phyloP scores from a whole-genome alignment of 2,797 vertebrate genomes.

The Sebastes taczanowskii region DNA sequence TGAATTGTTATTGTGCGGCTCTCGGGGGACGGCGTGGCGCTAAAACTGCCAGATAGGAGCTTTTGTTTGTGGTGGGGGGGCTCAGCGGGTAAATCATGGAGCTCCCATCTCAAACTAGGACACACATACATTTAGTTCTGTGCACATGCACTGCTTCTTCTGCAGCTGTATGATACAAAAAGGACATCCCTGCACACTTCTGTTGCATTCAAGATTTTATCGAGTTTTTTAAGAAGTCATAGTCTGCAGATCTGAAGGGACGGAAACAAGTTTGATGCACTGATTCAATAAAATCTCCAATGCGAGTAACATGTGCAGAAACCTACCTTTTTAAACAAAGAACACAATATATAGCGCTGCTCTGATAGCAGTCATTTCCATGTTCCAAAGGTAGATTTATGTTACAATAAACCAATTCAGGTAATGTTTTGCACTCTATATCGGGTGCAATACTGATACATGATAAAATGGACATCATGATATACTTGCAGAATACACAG shows the following conservation, averaged over 20 bases:
- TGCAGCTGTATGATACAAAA: neutral
- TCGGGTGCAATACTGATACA: no score
- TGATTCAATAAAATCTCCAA: neutral
- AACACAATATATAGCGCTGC: no score
- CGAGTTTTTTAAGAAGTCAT: neutral
- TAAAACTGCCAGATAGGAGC: slow-evolving; percentile 4
- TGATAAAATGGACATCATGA: no score
- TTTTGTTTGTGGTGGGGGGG: slow-evolving; percentile 2
- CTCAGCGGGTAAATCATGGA: neutral
- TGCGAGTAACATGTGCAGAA: no score
- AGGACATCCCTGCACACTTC: neutral
- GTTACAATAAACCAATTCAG: no score
- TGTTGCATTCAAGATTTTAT: neutral
- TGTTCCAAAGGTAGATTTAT: no score
- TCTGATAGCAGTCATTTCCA: no score
- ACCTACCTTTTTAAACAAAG: no score
- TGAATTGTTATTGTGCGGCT: slow-evolving; percentile 4
- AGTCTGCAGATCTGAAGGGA: neutral
- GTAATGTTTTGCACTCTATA: no score
- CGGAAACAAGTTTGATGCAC: no score
- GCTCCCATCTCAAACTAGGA: neutral
- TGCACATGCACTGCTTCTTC: neutral
- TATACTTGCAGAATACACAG: no score
- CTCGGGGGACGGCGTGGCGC: neutral
- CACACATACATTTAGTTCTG: neutral